A percentile compares a stretch with the other conserved stretches of the same genome.
These are phyloP conservation scores for Phrynosoma blainvillii DNA, from an alignment of 2,113 vertebrate species.

Conservation along the genomic window DNA sequence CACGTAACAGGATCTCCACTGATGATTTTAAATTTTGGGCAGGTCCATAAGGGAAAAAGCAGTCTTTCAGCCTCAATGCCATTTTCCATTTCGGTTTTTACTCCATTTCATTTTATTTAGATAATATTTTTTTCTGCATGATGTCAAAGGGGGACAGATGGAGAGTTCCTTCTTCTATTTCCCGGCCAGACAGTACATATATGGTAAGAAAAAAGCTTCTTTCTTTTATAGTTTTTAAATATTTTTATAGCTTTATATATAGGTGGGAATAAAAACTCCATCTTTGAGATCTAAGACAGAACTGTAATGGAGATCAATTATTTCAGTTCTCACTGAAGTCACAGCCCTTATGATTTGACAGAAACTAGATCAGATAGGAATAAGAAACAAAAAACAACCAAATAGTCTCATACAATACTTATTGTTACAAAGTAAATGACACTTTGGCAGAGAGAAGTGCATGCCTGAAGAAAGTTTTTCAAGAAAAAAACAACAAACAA, in stretches of 20 bases:
- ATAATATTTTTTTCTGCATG: background rate
- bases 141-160: too few species aligned
- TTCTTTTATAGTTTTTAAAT: too few species aligned
- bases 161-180: background rate
- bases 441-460: background rate
- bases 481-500: background rate
- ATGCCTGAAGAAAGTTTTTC: slow-evolving; percentile 19
- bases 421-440: background rate
- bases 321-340: background rate
- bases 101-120: background rate
- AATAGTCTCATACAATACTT: background rate
- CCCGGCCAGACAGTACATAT: background rate
- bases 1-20: too few species aligned
- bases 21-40: too few species aligned
- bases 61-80: too few species aligned
- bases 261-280: background rate
- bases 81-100: background rate
- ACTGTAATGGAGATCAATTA: background rate
- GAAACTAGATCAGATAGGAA: background rate
- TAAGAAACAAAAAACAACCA: background rate
- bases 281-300: background rate
- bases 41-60: too few species aligned
- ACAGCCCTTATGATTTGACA: background rate
- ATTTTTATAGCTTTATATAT: too few species aligned
- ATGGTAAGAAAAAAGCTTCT: too few species aligned